Base-by-base conservation (phyloP, 2,797 vertebrate species). In the Pygocentrus nattereri region DNA sequence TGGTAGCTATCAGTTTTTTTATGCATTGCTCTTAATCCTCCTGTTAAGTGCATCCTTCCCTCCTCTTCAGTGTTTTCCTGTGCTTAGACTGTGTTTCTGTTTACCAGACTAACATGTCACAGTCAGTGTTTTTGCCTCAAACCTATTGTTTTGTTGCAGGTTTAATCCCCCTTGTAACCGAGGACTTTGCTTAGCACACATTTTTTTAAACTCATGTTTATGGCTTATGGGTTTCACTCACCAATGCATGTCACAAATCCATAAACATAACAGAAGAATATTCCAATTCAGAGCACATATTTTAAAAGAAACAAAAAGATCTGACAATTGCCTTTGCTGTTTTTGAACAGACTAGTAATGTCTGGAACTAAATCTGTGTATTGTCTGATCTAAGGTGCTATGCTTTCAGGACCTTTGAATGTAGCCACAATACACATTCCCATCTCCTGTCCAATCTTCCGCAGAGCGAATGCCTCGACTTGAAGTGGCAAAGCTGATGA, bases 381-480 rank as follows among this genome's bases (percentile, higher is more conserved):
- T 91, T 93, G 93, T 94, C 93, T 93, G 88, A 93, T 86, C 83
- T 87, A 84, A 88, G 87, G 85, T 83, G 88, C 58, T 81, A 85
- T 75, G 89, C 88, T 89, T 93, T 92, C 85, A 88, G 89, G 84
- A 72, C 71, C 84, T 80, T 19, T 91, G 91, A 93, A 91, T 93
- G 91, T 94, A 95, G 94, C 84, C 94, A 95, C 93, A 95, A 94
- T 94, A 95, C 86, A 90, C 92, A 93, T 92, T 86, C 74, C 77
- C 89, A 94, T 93, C 92, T 89, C 0, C 13, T 67, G 72, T 83
- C 30, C 75, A 84, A 94, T 95, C 93, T 92, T 85, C 86, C 88
- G n/a, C 87, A 82, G 78, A 80, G 71, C 80, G 85, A 64, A 89
- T 85, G 90, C 91, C 91, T 88, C 65, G 67, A 87, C 90, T 83